Conservation (phyloP, 2,888 invertebrate species). For the Scaptomyza polygonia region DNA sequence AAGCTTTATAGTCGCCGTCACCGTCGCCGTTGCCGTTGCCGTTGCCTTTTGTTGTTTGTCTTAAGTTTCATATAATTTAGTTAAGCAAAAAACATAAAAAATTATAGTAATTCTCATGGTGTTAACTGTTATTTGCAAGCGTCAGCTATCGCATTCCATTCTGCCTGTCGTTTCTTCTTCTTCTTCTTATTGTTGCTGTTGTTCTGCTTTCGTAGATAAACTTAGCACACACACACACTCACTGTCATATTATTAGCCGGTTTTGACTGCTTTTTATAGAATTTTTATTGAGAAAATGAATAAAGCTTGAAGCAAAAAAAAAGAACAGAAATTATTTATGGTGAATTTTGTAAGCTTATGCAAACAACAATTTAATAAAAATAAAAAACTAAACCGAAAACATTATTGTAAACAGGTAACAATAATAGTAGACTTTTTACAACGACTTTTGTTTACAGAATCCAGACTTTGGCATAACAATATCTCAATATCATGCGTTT, state of each 20-base stretch:
- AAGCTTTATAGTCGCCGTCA: conserved; percentile 16
- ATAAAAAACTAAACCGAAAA: neutral
- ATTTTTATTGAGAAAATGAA: conserved; percentile 1
- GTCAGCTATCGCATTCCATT: conserved; percentile 45
- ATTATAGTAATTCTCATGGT: conserved; percentile 29
- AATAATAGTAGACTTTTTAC: neutral
- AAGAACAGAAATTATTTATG: neutral
- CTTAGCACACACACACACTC: neutral
- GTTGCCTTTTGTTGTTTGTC: neutral
- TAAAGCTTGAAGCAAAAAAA: neutral
- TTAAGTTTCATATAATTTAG: conserved; percentile 20
- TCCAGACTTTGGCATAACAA: neutral
- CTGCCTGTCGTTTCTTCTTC: conserved; percentile 3
- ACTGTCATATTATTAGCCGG: conserved; percentile 13
- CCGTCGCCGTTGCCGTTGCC: neutral
- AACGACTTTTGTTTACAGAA: neutral
- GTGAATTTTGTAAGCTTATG: neutral
- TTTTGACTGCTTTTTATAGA: conserved; percentile 3
- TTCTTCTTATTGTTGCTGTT: no score
- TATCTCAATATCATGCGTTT: conserved; percentile 1
- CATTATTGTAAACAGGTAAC: neutral
- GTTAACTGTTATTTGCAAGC: conserved; percentile 43
- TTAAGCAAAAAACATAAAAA: conserved; percentile 5
- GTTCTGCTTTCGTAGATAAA: conserved; percentile 18
- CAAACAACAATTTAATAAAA: neutral